phyloP scores from a whole-genome alignment of 2,113 vertebrate genomes.

The Corythaixoides concolor region DNA sequence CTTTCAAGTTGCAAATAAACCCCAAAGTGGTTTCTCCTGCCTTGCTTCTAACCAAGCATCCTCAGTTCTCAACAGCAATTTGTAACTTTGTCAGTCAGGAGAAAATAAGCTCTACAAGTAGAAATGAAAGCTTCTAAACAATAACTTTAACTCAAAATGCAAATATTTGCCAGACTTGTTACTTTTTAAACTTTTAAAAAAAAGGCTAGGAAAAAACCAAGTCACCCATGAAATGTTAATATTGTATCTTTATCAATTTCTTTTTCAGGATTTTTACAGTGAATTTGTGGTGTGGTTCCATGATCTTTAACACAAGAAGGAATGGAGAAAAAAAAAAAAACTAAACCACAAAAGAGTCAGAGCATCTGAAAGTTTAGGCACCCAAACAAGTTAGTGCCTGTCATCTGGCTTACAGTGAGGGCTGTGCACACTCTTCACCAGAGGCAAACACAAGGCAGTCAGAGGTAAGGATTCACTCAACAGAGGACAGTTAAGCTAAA shows the following conservation, averaged over 20 bases:
- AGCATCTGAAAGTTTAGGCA: not conserved
- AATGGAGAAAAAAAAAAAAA: no score
- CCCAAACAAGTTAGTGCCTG: not conserved
- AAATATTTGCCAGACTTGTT: not conserved
- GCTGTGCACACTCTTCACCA: not conserved
- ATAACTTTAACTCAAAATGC: not conserved
- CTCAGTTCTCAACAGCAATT: not conserved
- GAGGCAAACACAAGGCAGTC: not conserved
- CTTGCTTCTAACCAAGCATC: not conserved
- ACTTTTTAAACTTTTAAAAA: not conserved
- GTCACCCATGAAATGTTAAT: not conserved
- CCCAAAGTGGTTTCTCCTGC: slow-evolving; percentile 18
- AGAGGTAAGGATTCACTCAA: not conserved
- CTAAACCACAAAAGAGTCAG: not conserved
- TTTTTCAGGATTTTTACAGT: not conserved
- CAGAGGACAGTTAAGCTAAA: not conserved
- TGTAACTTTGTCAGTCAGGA: not conserved
- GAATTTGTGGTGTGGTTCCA: not conserved
- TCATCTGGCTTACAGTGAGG: not conserved
- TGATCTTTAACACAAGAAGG: not conserved
- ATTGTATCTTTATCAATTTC: not conserved
- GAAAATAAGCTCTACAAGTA: not conserved
- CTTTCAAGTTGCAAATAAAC: slow-evolving; percentile 31
- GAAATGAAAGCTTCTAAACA: not conserved
- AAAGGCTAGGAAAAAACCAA: not conserved